Conservation (phyloP, 2,797 vertebrate species). For the Taenioides sp. region DNA sequence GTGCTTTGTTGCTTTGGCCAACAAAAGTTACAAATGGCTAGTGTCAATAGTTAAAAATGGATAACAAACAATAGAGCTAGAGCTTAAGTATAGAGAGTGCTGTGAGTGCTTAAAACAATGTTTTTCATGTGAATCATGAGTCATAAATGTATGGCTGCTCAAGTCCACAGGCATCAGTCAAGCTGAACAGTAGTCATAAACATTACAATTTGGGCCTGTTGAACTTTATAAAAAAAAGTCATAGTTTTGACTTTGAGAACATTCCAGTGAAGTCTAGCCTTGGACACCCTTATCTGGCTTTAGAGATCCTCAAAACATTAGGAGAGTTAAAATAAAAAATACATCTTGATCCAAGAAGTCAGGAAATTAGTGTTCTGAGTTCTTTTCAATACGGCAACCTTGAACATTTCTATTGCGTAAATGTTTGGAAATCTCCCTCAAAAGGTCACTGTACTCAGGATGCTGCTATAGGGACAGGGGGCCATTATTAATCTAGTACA, state of each 20-base stretch:
- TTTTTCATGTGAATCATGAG: slow-evolving; percentile 6
- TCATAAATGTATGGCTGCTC: background rate
- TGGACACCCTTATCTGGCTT: slow-evolving; percentile 38
- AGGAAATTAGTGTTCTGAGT: slow-evolving; percentile 18
- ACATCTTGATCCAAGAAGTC: slow-evolving; percentile 1
- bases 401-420: slow-evolving; percentile 37
- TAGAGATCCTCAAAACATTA: slow-evolving; percentile 15
- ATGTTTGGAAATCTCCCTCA: slow-evolving; percentile 19
- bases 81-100: background rate
- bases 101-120: background rate
- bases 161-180: background rate
- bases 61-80: slow-evolving; percentile 9
- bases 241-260: slow-evolving; percentile 25
- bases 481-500: background rate
- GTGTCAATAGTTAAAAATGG: background rate
- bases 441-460: slow-evolving; percentile 30
- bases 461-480: background rate
- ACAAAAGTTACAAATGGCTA: background rate
- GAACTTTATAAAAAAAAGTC: slow-evolving; percentile 23
- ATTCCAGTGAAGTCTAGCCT: slow-evolving; percentile 45
- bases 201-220: background rate
- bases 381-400: slow-evolving; percentile 5
- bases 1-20: background rate
- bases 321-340: slow-evolving; percentile 17
- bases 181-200: background rate